These are phyloP conservation scores for Sterrhoptilus dennistouni DNA, from an alignment of 2,113 vertebrate species.

Conservation along the genomic window DNA sequence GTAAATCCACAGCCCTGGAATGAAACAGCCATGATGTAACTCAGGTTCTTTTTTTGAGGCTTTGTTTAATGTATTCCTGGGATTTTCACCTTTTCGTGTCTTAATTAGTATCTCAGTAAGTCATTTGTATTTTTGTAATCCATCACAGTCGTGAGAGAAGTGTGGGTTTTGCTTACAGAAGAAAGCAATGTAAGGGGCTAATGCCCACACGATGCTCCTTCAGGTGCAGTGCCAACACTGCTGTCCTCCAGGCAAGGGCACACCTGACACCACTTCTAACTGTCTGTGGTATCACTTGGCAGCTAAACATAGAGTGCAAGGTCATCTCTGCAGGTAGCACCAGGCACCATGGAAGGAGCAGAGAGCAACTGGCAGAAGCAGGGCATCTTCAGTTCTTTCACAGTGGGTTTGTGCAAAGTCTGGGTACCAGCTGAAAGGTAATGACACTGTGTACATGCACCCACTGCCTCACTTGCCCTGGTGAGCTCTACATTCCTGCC, in stretches of 20 bases:
- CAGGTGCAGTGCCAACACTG: background rate
- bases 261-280: background rate
- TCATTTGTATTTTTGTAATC: background rate
- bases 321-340: background rate
- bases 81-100: background rate
- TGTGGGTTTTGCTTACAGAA: background rate
- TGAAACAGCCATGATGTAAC: background rate
- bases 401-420: background rate
- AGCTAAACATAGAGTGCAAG: background rate
- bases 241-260: rapidly evolving
- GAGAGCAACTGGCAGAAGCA: background rate
- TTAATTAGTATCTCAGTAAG: background rate
- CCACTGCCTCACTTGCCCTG: background rate
- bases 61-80: background rate
- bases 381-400: background rate
- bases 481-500: background rate
- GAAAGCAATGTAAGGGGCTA: background rate
- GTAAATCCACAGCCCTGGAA: background rate
- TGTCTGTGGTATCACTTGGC: background rate
- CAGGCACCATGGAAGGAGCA: background rate
- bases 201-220: background rate
- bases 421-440: background rate
- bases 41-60: background rate
- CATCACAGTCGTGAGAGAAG: background rate
- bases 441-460: rapidly evolving